Base-by-base conservation (phyloP, 2,888 invertebrate genomes). In the Ochropacha duplaris region DNA sequence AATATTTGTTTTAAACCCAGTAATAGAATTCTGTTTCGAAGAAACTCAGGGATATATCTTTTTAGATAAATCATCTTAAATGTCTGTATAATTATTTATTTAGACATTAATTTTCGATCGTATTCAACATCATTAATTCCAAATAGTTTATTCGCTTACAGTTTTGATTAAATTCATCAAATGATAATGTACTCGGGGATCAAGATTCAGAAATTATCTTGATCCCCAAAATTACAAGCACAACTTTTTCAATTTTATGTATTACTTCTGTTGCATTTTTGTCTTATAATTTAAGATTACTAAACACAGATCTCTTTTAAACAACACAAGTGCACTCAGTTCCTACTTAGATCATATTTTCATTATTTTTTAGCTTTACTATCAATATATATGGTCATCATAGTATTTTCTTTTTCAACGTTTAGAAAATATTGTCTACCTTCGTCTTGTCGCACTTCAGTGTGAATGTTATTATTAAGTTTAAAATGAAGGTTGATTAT, bases 261-360 rank as follows among this genome's bases (percentile, higher is more conserved):
- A 19, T 52, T 22, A 31, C 19, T 83, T 87, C 81, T 72, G 80
- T 88, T 90, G 90, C 90, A 90, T 90, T 91, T 86, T 85, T 73
- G 78, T 81, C 67, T 67, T 83, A 79, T 87, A 84, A 74, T 80
- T 83, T 87, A 83, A 84, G 79, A 72, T 72, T 74, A 72, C 69
- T 74, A 69, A 79, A 83, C 76, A 81, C 79, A 72, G 91, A 92
- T 92, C 92, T 92, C 91, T 89, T 71, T 44, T 68, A 74, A 77
- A 83, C 83, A 84, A 85, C 88, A 90, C 82, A 79, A 73, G 77
- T 84, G 90, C 92, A 88, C 90, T 88, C 91, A 92, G 92, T 92
- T 92, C 92, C 92, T 92, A 92, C 81, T 88, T 91, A 92, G 90
- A 77, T 88, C 87, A 84, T 88, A 85, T 81, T 78, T 72, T 75